A percentile compares a stretch with the other conserved stretches of the same genome.
These are phyloP conservation scores for Cryptocephalus primarius DNA, from an alignment of 2,888 invertebrate species.

Conservation along the genomic window DNA sequence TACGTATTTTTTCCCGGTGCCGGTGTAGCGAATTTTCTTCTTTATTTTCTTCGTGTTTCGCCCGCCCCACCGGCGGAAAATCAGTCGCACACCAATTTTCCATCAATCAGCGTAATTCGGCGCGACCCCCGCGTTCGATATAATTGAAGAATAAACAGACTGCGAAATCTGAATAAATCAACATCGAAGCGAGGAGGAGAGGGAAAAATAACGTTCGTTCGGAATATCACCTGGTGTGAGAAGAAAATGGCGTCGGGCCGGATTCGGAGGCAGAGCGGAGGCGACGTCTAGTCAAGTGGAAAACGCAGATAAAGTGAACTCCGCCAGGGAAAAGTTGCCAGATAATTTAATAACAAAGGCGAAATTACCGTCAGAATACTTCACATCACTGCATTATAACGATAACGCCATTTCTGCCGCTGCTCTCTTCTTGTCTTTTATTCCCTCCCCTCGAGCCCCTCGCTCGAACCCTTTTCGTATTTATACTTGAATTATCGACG, in stretches of 20 bases:
- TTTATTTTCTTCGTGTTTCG: no score
- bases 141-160: background rate
- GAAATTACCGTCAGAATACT: slow-evolving; percentile 36
- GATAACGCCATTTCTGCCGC: slow-evolving; percentile 27
- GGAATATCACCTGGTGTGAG: slow-evolving; percentile 1
- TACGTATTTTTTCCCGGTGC: no score
- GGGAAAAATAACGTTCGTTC: slow-evolving; percentile 1
- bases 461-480: slow-evolving; percentile 3
- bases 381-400: slow-evolving; percentile 34
- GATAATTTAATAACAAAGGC: slow-evolving; percentile 40
- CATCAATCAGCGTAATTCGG: no score
- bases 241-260: background rate
- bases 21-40: no score
- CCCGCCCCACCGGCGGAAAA: no score
- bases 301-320: slow-evolving; percentile 39
- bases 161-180: background rate
- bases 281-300: slow-evolving; percentile 23
- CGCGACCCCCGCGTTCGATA: background rate
- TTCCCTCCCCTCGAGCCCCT: slow-evolving; percentile 3
- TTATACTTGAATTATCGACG: slow-evolving; percentile 6
- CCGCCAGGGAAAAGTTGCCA: slow-evolving; percentile 36
- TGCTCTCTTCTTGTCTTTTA: slow-evolving; percentile 8
- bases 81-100: no score
- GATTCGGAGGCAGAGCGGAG: background rate
- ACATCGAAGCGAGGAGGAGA: background rate